Evolutionary conservation across 1,140 invertebrate species (phyloP), one percentile per base, ranked within the genome.

Genomic region (Himalopsyche phryganea): DNA sequence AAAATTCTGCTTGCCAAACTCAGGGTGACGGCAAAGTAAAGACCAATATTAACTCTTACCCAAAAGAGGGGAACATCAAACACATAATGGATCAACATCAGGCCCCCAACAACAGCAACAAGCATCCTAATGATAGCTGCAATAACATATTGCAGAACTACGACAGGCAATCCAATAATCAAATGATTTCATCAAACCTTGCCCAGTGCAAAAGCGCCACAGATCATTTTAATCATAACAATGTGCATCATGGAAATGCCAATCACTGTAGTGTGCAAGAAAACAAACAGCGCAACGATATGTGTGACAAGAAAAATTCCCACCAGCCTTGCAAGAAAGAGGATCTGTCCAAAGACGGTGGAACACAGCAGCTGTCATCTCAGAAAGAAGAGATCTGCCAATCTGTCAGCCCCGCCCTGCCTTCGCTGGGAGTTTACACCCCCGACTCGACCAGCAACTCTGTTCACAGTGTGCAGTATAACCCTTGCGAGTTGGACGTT

Each of bases 391-490:
- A 78, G 65, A 14, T 77, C 80, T 69, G 76, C 67, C 66, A 78
- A 67, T 67, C 83, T 70, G 51, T 82, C 69, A 63, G 80, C 50
- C 78, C 83, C 0, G 86, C 88, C 35, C 72, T 89, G 51, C 83
- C 86, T 11, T 89, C 86, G 1, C 85, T 91, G 82, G 88, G 88
- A 0, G 88, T 91, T 1, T 91, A 91, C 61, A 91, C 89, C 0
- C 88, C 89, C 0, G 89, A 92, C 67, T 90, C 89, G 0, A 89
- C 87, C 1, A 91, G 89, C 20, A 91, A 91, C 67, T 92, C 90
- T 0, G 89, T 91, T 4, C 88, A 90, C 61, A 90, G 88, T 35
- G 78, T 89, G 55, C 89, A 90, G 70, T 92, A 90, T 66, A 82
- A 83, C 0, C 84, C 85, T 55, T 91, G 86, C 65, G 91, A 93